Evolutionary conservation across 2,888 invertebrate species (phyloP).

Genomic region (Euplexia lucipara): DNA sequence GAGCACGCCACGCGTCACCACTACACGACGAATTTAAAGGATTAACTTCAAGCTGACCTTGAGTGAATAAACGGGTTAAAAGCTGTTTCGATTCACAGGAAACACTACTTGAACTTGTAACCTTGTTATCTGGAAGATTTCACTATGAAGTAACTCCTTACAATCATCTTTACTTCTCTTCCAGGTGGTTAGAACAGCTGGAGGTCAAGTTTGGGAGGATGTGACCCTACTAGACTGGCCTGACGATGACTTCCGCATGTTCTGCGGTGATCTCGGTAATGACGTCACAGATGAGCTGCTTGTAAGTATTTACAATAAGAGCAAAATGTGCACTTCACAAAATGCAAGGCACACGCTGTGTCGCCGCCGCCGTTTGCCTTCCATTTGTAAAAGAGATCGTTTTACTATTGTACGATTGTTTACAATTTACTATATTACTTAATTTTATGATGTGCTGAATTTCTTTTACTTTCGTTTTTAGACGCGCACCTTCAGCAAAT

Average conservation of each 20-base stretch:
- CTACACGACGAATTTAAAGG: too few species aligned
- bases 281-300: constrained; percentile 99
- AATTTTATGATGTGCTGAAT: neutral
- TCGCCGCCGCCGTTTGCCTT: too few species aligned
- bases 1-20: too few species aligned
- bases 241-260: constrained; percentile 99
- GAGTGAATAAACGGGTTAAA: too few species aligned
- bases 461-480: constrained; percentile 51
- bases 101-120: too few species aligned
- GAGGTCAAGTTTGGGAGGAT: constrained; percentile 99
- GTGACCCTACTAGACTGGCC: constrained; percentile 98
- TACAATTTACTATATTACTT: too few species aligned
- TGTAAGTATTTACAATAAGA: constrained; percentile 69
- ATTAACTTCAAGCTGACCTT: too few species aligned
- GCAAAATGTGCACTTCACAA: neutral
- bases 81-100: too few species aligned
- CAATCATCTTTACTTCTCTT: neutral
- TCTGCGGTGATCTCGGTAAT: constrained; percentile 99
- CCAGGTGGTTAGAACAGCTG: constrained; percentile 96
- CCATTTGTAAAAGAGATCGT: too few species aligned
- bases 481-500: constrained; percentile 98
- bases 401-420: too few species aligned
- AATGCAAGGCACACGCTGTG: too few species aligned
- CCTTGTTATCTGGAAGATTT: too few species aligned
- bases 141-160: neutral